Conservation (phyloP, 2,888 invertebrate species). For the Synanthedon vespiformis region DNA sequence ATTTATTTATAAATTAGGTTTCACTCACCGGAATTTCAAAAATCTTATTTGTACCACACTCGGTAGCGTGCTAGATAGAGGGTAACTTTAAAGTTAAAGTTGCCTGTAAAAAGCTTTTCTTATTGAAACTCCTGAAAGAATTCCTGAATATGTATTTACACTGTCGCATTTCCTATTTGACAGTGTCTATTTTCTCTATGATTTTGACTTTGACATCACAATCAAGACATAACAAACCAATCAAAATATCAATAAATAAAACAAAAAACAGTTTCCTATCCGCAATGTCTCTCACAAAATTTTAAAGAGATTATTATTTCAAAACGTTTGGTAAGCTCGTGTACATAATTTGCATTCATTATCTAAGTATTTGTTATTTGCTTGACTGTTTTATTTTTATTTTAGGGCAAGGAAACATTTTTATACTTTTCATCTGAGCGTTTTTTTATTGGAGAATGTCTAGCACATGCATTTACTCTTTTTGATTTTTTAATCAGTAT, state of each 20-base stretch:
- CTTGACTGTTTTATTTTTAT: neutral
- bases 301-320: slow-evolving; percentile 49
- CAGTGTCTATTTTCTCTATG: too few relatives aligned
- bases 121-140: too few relatives aligned
- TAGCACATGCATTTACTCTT: slow-evolving; percentile 23
- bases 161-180: too few relatives aligned
- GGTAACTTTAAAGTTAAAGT: too few relatives aligned
- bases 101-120: too few relatives aligned
- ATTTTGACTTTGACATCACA: too few relatives aligned
- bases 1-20: too few relatives aligned
- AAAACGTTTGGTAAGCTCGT: slow-evolving; percentile 33
- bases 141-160: too few relatives aligned
- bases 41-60: too few relatives aligned
- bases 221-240: too few relatives aligned
- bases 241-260: slow-evolving; percentile 17
- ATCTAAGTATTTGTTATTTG: slow-evolving; percentile 30
- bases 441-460: slow-evolving; percentile 26
- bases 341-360: slow-evolving; percentile 15
- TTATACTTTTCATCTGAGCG: slow-evolving; percentile 10
- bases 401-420: slow-evolving; percentile 5
- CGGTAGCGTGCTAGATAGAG: too few relatives aligned
- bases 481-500: slow-evolving; percentile 9
- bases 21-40: too few relatives aligned
- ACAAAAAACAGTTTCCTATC: slow-evolving; percentile 57
- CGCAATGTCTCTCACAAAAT: slow-evolving; percentile 51